A percentile compares a stretch with the other conserved stretches of the same genome.
phyloP scores from a whole-genome alignment of 1,140 invertebrate species.

The Eumaeus atala region DNA sequence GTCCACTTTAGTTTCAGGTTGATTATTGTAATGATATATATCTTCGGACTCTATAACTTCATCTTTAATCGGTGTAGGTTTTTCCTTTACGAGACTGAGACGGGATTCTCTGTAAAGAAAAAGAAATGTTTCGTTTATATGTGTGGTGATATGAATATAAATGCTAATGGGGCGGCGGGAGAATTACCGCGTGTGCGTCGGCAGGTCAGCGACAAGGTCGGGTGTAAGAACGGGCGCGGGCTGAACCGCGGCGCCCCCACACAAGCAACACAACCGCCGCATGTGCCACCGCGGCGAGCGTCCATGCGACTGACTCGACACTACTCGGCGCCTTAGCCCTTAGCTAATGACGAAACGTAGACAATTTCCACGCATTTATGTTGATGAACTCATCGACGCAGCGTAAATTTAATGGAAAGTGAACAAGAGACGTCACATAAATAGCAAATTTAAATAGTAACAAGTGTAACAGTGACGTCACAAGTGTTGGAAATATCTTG shows the following conservation, averaged over 20 bases:
- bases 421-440: neutral
- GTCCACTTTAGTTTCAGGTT: constrained; percentile 9
- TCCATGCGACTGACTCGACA: constrained; percentile 45
- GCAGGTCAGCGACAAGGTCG: constrained; percentile 60
- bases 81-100: constrained; percentile 20
- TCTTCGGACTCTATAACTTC: constrained; percentile 21
- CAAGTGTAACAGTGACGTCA: no score
- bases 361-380: constrained; percentile 42
- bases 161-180: constrained; percentile 12
- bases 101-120: constrained; percentile 54
- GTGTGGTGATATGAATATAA: neutral
- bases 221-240: constrained; percentile 40
- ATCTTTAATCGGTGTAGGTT: constrained; percentile 5
- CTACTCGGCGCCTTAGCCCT: constrained; percentile 22
- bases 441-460: neutral
- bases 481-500: no score
- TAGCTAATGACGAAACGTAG: constrained; percentile 32
- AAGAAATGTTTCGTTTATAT: constrained; percentile 21
- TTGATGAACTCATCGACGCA: constrained; percentile 48
- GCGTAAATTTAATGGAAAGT: neutral
- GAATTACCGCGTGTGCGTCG: constrained; percentile 54
- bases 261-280: constrained; percentile 65
- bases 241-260: constrained; percentile 31
- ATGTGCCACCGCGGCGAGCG: constrained; percentile 54
- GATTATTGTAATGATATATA: constrained; percentile 10